Conservation (phyloP, 2,888 invertebrate genomes). For the Tanypteryx hageni region DNA sequence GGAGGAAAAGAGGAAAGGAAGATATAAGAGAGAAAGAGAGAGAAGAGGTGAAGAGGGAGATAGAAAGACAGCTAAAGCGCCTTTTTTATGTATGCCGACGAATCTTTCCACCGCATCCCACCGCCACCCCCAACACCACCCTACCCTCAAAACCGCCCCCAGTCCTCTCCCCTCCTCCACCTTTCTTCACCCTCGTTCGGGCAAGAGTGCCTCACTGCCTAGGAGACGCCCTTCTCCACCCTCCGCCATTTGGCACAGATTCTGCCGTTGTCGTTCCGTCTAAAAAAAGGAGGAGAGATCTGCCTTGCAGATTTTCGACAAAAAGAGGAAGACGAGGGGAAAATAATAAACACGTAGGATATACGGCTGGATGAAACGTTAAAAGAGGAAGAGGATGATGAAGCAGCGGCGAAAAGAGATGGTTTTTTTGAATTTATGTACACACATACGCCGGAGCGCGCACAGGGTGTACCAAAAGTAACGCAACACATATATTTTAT, state of each 20-base stretch:
- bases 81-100: background rate
- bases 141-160: background rate
- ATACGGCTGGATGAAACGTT: background rate
- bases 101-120: background rate
- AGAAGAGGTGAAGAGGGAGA: too few species aligned
- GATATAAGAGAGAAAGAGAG: too few species aligned
- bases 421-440: too few species aligned
- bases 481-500: too few species aligned
- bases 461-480: too few species aligned
- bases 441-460: too few species aligned
- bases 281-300: background rate
- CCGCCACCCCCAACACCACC: background rate
- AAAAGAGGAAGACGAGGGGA: background rate
- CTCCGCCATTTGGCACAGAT: constrained; percentile 36
- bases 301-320: background rate
- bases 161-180: background rate
- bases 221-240: background rate
- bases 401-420: background rate
- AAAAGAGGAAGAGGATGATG: background rate
- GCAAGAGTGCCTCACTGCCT: too few species aligned
- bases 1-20: too few species aligned
- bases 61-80: too few species aligned
- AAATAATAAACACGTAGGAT: background rate
- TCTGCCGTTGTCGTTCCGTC: background rate
- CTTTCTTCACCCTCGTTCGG: background rate